These are phyloP conservation scores for Diprion similis DNA, from an alignment of 1,140 invertebrate genomes.

Conservation along the genomic window DNA sequence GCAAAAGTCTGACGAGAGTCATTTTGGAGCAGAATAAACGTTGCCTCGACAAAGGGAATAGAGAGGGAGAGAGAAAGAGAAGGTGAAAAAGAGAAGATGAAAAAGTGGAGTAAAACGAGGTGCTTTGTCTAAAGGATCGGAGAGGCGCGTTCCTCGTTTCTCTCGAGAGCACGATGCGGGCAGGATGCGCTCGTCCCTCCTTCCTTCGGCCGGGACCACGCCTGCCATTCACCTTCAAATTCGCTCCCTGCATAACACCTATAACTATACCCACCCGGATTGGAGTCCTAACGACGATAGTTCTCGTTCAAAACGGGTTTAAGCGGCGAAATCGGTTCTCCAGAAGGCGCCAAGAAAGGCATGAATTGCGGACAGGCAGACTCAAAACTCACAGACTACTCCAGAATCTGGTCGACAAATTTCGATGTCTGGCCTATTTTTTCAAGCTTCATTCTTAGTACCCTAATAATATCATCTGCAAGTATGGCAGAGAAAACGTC, in stretches of 20 bases:
- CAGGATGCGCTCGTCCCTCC: slow-evolving; percentile 49
- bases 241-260: slow-evolving; percentile 28
- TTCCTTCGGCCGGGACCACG: slow-evolving; percentile 40
- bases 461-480: too few species aligned
- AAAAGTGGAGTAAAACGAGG: slow-evolving; percentile 21
- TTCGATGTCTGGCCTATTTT: background rate
- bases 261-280: background rate
- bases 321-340: background rate
- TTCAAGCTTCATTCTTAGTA: too few species aligned
- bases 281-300: slow-evolving; percentile 3
- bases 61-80: background rate
- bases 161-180: slow-evolving; percentile 39
- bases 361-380: background rate
- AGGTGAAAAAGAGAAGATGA: slow-evolving; percentile 20
- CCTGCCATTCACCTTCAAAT: slow-evolving; percentile 58
- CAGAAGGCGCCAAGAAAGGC: background rate
- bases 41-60: background rate
- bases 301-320: background rate
- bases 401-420: background rate
- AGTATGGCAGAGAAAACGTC: background rate
- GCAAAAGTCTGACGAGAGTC: slow-evolving; percentile 1
- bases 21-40: slow-evolving; percentile 28
- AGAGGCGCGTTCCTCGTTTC: slow-evolving; percentile 1
- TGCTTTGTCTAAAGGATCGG: slow-evolving; percentile 24
- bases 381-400: background rate